A percentile compares a stretch with the other conserved stretches of the same genome.
phyloP scores from a whole-genome alignment of 1,140 invertebrate genomes.

The Neodiprion fabricii region DNA sequence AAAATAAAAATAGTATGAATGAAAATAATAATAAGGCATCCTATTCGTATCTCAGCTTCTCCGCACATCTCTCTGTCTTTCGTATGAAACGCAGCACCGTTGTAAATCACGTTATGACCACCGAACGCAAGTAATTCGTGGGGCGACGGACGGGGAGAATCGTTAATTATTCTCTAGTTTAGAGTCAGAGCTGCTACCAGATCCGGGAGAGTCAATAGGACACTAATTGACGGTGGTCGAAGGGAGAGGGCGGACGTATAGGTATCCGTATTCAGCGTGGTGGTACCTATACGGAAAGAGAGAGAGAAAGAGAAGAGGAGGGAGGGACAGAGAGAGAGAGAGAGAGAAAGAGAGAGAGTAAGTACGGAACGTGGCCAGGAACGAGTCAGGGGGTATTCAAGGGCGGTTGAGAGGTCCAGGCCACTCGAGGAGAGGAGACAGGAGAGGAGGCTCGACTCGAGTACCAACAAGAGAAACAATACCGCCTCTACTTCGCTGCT shows the following conservation, averaged over 20 bases:
- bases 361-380: not conserved
- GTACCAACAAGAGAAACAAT: conserved; percentile 5
- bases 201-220: not conserved
- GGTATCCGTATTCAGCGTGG: conserved; percentile 33
- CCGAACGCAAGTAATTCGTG: not conserved
- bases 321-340: conserved; percentile 23
- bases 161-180: conserved; percentile 4
- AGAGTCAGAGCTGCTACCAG: not conserved
- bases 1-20: too few relatives aligned
- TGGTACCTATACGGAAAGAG: conserved; percentile 14
- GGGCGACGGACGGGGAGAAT: not conserved
- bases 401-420: not conserved
- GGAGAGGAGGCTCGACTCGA: not conserved
- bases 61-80: too few relatives aligned
- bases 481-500: not conserved
- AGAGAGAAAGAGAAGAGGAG: not conserved
- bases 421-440: not conserved
- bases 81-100: not conserved
- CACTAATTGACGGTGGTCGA: not conserved
- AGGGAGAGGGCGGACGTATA: not conserved
- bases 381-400: not conserved
- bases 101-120: not conserved
- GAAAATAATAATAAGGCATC: too few relatives aligned
- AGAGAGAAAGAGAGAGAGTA: conserved; percentile 16
- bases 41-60: too few relatives aligned